Evolutionary conservation across 2,888 invertebrate species (phyloP), one percentile per base, ranked within the genome.

Genomic region (Branchellion lobata): DNA sequence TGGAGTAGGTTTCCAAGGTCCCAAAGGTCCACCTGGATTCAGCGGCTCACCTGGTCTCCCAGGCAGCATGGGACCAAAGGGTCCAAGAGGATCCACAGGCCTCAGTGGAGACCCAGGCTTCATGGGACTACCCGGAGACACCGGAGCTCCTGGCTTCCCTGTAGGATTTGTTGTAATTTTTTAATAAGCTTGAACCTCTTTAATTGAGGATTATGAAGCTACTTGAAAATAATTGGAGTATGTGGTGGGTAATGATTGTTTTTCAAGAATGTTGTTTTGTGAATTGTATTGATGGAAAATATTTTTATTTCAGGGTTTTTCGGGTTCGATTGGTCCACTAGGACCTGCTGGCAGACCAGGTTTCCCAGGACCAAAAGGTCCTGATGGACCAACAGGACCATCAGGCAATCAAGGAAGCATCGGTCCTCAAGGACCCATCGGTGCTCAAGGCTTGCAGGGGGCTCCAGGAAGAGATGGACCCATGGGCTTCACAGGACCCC

Each of bases 371-470:
- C 68, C 51, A 33, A 29, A 33, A 18, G 81, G 81, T 18, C 31
- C n/a, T 33, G 11, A 51, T 76, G 81, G 82, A 36, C 40, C 33
- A 8, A 51, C 78, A 36, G 82, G 82, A n/a, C 29, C 2, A 1
- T 82, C 82, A 31, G 83, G 83, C 40, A 24, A 8, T 2, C 78
- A 74, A 65, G 82, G 79, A 14, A 24, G 8, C 8, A 51, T 53
- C 21, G 77, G 81, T 47, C 5, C 27, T 29, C 72, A 24, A 1
- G 80, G 80, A n/a, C n/a, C 24, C 2, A 36, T 51, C 14, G 81
- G 81, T 36, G 24, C n/a, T 21, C 80, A 81, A 21, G 83, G 83
- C 21, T 2, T 1, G 29, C 33, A 51, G n/a, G 81, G 81, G 8
- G 11, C n/a, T 3, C 0, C 5, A 31, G 81, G 81, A 65, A 36